Conservation (phyloP, 2,888 invertebrate genomes). For the Heteromurus nitidus region DNA sequence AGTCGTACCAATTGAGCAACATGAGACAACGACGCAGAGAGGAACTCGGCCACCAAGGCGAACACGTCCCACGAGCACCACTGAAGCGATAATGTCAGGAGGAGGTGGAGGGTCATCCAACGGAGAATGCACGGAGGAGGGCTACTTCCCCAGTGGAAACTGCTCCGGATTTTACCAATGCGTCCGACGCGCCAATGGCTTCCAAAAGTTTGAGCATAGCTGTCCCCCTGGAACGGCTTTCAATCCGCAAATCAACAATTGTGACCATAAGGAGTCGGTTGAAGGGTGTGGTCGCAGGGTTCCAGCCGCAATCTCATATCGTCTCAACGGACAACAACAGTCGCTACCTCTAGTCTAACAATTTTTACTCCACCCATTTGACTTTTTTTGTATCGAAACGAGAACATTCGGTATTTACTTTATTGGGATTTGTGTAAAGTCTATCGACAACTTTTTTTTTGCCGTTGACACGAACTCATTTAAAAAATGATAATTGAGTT, state of each 20-base stretch:
- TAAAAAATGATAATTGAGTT: no score
- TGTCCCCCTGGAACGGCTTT: conserved; percentile 70
- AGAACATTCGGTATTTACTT: no score
- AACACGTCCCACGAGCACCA: neutral
- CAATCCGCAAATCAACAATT: conserved; percentile 65
- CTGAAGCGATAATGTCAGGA: neutral
- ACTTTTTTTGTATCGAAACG: no score
- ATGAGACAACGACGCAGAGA: neutral
- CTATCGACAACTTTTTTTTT: no score
- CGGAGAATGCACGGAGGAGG: conserved; percentile 43
- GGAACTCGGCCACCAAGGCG: neutral
- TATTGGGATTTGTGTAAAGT: no score
- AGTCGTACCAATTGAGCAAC: no score
- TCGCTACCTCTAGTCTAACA: neutral
- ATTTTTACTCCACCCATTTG: no score
- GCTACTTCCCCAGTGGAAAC: conserved; percentile 44
- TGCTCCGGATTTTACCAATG: conserved; percentile 56
- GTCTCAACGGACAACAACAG: neutral
- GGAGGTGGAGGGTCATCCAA: neutral
- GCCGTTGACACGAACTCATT: no score
- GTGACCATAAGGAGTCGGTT: conserved; percentile 64
- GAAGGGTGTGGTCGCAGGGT: conserved; percentile 50
- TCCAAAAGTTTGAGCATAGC: conserved; percentile 49
- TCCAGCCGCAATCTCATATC: neutral
- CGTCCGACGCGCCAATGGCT: conserved; percentile 39